Base-by-base conservation (phyloP, 2,797 vertebrate genomes). In the Parauchenoglanis punctatus region DNA sequence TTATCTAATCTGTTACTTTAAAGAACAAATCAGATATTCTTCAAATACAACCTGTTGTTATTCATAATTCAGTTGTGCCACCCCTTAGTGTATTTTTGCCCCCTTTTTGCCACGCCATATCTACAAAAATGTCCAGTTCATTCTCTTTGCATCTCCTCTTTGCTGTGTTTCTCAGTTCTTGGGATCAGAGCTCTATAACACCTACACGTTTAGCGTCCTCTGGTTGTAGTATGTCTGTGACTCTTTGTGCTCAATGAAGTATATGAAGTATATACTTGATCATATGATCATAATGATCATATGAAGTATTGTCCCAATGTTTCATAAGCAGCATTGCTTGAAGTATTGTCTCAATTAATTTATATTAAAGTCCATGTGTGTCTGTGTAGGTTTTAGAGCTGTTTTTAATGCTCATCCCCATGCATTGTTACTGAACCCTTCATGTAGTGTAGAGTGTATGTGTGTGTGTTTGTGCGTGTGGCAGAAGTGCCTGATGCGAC, bases 381-480 rank as follows among this genome's bases (percentile, higher is more conserved):
- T 73, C n/a, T 46, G 58, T 68, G 61, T 78, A 54, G 20, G 54
- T 76, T 58, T 58, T 77, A 78, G 28, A 58, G 63, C 65, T 58
- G 75, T 70, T 28, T 85, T 87, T 87, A 63, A 18, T 68, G 54
- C 40, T 63, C 31, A 65, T 81, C 46, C 81, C 56, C 31, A 46
- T 83, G 63, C 78, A 85, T 85, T 82, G 70, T 76, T 82, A 28
- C 0, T 1, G 3, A 72, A 72, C 15, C 8, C 77, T 88, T 81
- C 25, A 82, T 81, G 83, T 56, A 28, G 81, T 2, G 7, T 59
- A 35, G 52, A 58, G 83, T 61, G 15, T 81, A 6, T 61, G 35
- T 44, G 77, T 81, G 77, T 25, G 77, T 28, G 25, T 65, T 44
- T 46, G 59, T 31, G 44, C 46, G 80, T 61, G 35, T n/a, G 78